phyloP scores from a whole-genome alignment of 2,113 vertebrate genomes.

The Corythaixoides concolor region DNA sequence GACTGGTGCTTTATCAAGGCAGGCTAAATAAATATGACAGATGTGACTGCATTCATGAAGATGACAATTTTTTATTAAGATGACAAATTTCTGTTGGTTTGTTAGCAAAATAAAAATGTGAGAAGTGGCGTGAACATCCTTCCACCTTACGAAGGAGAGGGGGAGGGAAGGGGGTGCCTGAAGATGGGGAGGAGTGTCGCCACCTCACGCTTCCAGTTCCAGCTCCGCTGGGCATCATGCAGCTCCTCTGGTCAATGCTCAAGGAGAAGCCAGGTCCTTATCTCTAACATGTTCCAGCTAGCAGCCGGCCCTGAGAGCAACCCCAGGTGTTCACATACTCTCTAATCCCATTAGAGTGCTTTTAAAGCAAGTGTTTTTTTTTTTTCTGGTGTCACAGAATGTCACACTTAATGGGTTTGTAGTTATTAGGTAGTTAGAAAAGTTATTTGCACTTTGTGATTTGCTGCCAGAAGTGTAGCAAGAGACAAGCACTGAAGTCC shows the following conservation, averaged over 20 bases:
- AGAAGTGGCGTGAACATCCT: background rate
- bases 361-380: constrained; percentile 51
- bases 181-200: background rate
- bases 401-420: constrained; percentile 67
- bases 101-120: background rate
- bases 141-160: background rate
- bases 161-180: background rate
- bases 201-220: background rate
- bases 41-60: background rate
- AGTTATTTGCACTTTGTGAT: constrained; percentile 42
- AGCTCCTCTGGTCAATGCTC: background rate
- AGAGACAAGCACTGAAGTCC: constrained; percentile 40
- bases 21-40: background rate
- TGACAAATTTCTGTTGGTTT: background rate
- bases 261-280: background rate
- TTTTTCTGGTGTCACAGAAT: constrained; percentile 57
- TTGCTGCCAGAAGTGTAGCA: constrained; percentile 49
- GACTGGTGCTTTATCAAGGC: background rate
- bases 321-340: constrained; percentile 53
- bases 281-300: constrained; percentile 23
- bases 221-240: background rate
- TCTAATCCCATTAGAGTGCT: constrained; percentile 59
- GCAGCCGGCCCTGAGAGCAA: constrained; percentile 6
- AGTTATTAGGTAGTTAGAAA: constrained; percentile 51
- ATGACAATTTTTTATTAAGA: background rate